A percentile compares a stretch with the other conserved stretches of the same genome.
Evolutionary conservation across 2,113 vertebrate genomes (phyloP).

Genomic region (Paracanthobrama guichenoti): DNA sequence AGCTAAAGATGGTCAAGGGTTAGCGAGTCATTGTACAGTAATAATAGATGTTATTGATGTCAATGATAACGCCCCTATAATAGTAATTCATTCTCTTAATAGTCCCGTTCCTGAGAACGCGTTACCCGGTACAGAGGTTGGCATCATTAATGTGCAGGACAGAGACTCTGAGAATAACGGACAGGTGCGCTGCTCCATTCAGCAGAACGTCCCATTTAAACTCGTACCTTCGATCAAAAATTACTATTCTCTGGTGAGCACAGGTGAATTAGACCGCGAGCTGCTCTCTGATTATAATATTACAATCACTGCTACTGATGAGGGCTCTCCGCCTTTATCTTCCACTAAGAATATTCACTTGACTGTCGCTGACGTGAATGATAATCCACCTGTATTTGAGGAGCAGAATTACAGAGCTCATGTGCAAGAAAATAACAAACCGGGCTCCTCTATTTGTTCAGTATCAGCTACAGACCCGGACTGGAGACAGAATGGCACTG

Average conservation of each 20-base stretch:
- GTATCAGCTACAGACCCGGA: too few species aligned
- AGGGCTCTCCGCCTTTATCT: slow-evolving; percentile 73
- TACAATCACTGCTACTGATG: slow-evolving; percentile 63
- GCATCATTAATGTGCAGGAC: too few species aligned
- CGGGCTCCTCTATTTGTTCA: too few species aligned
- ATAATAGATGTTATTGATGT: background rate
- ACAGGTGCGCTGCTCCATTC: slow-evolving; percentile 64
- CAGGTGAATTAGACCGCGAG: slow-evolving; percentile 68
- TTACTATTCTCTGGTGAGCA: slow-evolving; percentile 69
- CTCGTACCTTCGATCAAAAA: slow-evolving; percentile 73
- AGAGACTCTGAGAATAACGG: too few species aligned
- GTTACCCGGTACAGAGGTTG: too few species aligned
- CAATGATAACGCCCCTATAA: too few species aligned
- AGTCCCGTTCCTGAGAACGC: slow-evolving; percentile 66
- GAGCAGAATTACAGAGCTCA: too few species aligned
- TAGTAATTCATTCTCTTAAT: slow-evolving; percentile 55
- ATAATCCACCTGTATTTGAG: too few species aligned
- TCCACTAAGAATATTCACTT: too few species aligned
- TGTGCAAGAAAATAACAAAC: too few species aligned
- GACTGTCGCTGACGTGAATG: too few species aligned
- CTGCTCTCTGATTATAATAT: slow-evolving; percentile 57
- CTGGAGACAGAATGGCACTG: too few species aligned
- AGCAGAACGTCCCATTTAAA: slow-evolving; percentile 69
- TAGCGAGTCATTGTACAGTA: slow-evolving; percentile 68
- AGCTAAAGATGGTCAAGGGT: slow-evolving; percentile 52